Conservation (phyloP, 37 sponge, comb jelly and placozoan species). For the Beroe ovata region DNA sequence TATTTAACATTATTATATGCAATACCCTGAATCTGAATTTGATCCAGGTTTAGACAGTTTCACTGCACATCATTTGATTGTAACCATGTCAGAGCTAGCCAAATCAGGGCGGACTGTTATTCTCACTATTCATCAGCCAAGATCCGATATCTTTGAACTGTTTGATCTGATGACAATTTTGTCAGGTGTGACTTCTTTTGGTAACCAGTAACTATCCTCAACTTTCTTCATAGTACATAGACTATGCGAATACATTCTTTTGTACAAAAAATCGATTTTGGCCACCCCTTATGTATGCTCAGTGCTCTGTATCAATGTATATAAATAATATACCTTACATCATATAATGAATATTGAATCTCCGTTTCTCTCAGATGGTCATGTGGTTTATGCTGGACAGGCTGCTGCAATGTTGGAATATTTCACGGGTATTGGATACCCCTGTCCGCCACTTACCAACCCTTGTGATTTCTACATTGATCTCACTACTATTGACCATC, state of each 20-base stretch:
- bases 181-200: not conserved
- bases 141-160: constrained; percentile 59
- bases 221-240: too few relatives aligned
- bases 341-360: too few relatives aligned
- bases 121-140: constrained; percentile 64
- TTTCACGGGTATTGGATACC: constrained; percentile 64
- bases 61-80: constrained; percentile 56
- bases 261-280: too few relatives aligned
- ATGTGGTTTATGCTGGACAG: constrained; percentile 57
- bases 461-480: constrained; percentile 65
- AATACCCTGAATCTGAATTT: too few relatives aligned
- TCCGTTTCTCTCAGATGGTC: constrained; percentile 41
- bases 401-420: constrained; percentile 45
- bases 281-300: too few relatives aligned
- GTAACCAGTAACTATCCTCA: too few relatives aligned
- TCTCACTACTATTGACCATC: constrained; percentile 60
- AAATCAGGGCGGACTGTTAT: constrained; percentile 37
- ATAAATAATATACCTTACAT: too few relatives aligned
- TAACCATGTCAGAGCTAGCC: constrained; percentile 44
- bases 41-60: constrained; percentile 64
- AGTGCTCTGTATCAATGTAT: too few relatives aligned
- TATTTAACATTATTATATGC: too few relatives aligned
- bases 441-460: constrained; percentile 59
- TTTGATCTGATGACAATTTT: constrained; percentile 61
- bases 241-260: too few relatives aligned